A percentile compares a stretch with the other conserved stretches of the same genome.
phyloP scores from a whole-genome alignment of 2,113 vertebrate genomes.

The Cacatua alba region DNA sequence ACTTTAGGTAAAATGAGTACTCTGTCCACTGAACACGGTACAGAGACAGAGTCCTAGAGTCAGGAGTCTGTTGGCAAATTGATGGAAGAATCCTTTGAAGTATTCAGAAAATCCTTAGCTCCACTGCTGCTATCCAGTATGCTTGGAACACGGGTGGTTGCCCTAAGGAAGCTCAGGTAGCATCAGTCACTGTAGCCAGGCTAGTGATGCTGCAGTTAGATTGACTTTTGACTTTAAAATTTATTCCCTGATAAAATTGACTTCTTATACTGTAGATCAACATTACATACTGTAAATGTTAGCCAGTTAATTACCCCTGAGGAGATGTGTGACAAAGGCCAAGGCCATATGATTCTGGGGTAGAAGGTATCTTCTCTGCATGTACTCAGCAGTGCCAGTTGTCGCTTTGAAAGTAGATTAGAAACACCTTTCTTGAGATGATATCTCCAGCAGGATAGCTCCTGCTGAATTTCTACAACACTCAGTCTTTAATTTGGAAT shows the following conservation, averaged over 20 bases:
- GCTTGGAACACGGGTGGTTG: neutral
- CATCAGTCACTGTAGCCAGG: neutral
- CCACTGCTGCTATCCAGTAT: fast-evolving
- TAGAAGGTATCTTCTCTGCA: neutral
- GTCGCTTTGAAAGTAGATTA: neutral
- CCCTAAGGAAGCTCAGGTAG: neutral
- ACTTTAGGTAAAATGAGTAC: neutral
- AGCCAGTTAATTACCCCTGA: neutral
- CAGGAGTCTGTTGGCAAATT: neutral
- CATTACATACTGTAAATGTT: neutral
- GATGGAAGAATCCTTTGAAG: neutral
- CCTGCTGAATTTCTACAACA: neutral
- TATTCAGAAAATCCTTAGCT: neutral
- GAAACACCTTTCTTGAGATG: neutral
- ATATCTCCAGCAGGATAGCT: neutral
- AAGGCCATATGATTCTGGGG: neutral
- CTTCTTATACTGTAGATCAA: neutral
- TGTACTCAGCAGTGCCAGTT: fast-evolving
- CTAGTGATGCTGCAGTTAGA: neutral
- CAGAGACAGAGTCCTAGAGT: neutral
- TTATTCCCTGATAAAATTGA: neutral
- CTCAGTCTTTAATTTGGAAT: neutral
- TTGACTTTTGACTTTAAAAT: neutral
- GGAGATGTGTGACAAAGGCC: neutral
- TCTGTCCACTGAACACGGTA: neutral